Conservation (phyloP, 2,797 vertebrate species). For the Coranthus polyacanthus region DNA sequence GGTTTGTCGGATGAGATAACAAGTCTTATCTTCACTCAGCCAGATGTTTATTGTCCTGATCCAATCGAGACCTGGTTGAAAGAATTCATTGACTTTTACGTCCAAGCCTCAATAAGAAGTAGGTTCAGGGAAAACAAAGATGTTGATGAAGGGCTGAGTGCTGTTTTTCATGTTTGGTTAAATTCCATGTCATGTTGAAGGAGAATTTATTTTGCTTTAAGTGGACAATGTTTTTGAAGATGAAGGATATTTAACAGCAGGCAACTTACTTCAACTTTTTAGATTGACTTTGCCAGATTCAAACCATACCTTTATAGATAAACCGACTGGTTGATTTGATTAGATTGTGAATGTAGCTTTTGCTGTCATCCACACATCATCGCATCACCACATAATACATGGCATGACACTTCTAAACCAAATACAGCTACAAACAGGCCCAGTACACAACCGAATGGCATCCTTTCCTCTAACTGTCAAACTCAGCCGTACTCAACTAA, state of each 20-base stretch:
- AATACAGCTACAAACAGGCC: neutral
- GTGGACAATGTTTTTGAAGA: conserved; percentile 12
- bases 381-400: neutral
- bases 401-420: neutral
- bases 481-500: conserved; percentile 5
- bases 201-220: conserved; percentile 10
- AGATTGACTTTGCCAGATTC: conserved; percentile 12
- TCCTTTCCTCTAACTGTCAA: neutral
- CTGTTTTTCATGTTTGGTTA: conserved; percentile 17
- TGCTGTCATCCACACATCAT: neutral
- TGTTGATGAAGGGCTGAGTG: conserved; percentile 14
- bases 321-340: too few species aligned
- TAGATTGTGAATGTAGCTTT: too few species aligned
- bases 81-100: conserved; percentile 83
- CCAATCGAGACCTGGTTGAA: conserved; percentile 80
- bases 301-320: too few species aligned
- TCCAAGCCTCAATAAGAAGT: conserved; percentile 60
- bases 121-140: conserved; percentile 51
- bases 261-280: conserved; percentile 1
- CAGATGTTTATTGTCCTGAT: conserved; percentile 77
- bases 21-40: conserved; percentile 81
- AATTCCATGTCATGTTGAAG: conserved; percentile 38
- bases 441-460: neutral
- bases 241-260: neutral
- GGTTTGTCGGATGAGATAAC: conserved; percentile 79